Evolutionary conservation across 2,113 vertebrate species (phyloP), one percentile per base, ranked within the genome.

Genomic region (Python bivittatus): DNA sequence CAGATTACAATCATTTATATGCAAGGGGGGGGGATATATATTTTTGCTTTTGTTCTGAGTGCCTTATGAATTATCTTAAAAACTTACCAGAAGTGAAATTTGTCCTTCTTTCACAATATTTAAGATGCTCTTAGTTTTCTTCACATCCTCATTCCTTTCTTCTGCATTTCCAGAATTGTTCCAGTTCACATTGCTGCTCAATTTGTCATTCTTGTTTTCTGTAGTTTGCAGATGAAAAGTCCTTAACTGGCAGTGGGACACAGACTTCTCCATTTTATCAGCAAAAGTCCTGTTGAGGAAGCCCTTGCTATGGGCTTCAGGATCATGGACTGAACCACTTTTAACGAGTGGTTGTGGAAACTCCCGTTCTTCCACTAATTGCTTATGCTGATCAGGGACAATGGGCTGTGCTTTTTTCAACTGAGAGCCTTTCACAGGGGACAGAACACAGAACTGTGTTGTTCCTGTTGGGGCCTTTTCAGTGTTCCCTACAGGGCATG

Each of bases 51-150:
- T 48, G 87, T 38, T 84, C 22, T 64, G 25, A 0, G 1, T 9
- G 25, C 27, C 68, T 88, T 56, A 52, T 1, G 52, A 95, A 94
- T 87, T 92, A 89, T 25, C 53, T 87, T 8, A 61, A 0, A 68
- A 56, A 97, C 98, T 98, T 95, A 99, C 99, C 98, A 99, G 96
- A 90, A 99, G 97, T 23, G 99, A 99, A 92, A 99, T 99, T 93
- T 99, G 99, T 54, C 99, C 99, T 96, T 99, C 99, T 95, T 98
- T 98, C 79, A 99, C 98, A 61, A 99, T 99, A 96, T 99, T 99
- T 96, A 99, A 97, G 96, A 99, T 99, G 97, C 99, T 99, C 92
- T 98, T 99, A 42, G 96, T 98, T 97, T 98, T 99, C 96, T 99
- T 99, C 93, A 97, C 94, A 94, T 98, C 98, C 91, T 99, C 99